Evolutionary conservation across 2,113 vertebrate species (phyloP).

Genomic region (Myodes glareolus): DNA sequence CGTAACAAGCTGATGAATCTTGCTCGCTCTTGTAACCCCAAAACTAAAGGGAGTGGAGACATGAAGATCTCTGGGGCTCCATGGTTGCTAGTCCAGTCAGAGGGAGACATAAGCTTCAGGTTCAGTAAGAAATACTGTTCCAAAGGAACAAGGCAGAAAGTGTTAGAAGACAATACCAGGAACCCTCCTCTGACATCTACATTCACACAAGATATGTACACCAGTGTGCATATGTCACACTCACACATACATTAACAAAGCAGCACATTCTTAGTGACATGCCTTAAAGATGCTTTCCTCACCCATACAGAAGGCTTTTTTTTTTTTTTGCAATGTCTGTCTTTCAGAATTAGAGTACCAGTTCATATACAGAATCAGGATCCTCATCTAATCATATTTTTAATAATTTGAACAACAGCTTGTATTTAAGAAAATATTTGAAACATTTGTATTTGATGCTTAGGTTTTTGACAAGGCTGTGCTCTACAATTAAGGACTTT

Average conservation of each 20-base stretch:
- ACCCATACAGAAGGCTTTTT: neutral
- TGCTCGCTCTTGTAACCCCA: neutral
- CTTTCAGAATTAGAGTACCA: neutral
- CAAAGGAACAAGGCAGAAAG: neutral
- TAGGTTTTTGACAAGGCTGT: neutral
- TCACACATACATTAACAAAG: neutral
- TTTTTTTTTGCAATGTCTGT: neutral
- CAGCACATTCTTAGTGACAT: neutral
- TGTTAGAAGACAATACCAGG: neutral
- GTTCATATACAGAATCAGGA: neutral
- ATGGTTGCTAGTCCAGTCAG: neutral
- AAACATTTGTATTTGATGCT: conserved; percentile 23
- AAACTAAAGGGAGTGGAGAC: neutral
- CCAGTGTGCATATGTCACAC: neutral
- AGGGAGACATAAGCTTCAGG: neutral
- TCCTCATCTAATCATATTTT: neutral
- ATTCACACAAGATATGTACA: neutral
- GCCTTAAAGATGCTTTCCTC: neutral
- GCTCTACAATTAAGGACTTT: neutral
- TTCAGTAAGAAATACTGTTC: neutral
- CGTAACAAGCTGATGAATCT: neutral
- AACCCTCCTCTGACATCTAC: neutral
- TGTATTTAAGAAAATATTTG: conserved; percentile 35
- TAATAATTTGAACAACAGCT: conserved; percentile 3
- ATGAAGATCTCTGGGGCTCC: neutral